A percentile compares a stretch with the other conserved stretches of the same genome.
Conservation (phyloP, 2,797 vertebrate genomes). For the Melanotaenia pygmaea region DNA sequence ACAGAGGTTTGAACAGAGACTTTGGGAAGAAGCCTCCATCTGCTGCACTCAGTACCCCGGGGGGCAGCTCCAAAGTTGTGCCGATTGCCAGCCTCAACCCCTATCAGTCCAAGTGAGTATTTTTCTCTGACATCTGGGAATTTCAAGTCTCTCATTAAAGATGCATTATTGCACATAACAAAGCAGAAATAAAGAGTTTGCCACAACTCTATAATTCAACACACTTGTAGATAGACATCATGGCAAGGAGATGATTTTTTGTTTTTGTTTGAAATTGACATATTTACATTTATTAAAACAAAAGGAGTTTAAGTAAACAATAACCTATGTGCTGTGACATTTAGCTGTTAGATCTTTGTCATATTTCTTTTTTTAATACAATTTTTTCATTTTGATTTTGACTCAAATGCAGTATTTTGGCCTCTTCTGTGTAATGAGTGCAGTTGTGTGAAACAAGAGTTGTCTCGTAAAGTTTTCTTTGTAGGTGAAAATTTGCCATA, state of each 20-base stretch:
- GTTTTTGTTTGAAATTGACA: not conserved
- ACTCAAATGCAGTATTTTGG: not conserved
- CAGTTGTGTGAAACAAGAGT: not conserved
- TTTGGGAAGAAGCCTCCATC: conserved; percentile 81
- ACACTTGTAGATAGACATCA: not conserved
- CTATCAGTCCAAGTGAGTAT: conserved; percentile 96
- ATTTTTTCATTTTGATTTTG: not conserved
- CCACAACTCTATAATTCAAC: not conserved
- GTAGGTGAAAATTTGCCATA: not conserved
- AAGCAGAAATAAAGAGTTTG: not conserved
- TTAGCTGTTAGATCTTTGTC: not conserved
- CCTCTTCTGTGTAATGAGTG: not conserved
- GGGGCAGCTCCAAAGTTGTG: conserved; percentile 89
- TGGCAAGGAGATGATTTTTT: not conserved
- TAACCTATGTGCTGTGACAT: not conserved
- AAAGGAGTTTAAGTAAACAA: not conserved
- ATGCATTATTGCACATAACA: not conserved
- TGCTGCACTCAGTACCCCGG: conserved; percentile 81
- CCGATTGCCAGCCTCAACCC: conserved; percentile 97
- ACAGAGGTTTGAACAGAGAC: conserved; percentile 80
- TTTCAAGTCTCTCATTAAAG: not conserved
- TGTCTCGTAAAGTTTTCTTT: not conserved
- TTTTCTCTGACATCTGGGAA: not conserved
- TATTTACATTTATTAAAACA: not conserved
- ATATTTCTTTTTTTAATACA: not conserved